phyloP scores from a whole-genome alignment of 2,888 invertebrate species.

The Agrotis ipsilon region DNA sequence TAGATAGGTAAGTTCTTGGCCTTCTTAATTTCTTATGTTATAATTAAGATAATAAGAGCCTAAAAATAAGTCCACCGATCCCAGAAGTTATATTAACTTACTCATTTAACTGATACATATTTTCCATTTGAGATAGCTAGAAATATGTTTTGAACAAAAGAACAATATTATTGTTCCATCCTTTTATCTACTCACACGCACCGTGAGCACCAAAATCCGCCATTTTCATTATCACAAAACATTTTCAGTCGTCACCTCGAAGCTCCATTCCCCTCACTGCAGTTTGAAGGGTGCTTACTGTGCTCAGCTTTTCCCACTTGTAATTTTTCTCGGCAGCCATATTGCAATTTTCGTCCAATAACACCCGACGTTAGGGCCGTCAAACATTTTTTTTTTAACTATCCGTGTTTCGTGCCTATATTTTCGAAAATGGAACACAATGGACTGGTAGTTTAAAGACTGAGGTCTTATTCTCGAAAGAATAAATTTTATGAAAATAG shows the following conservation, averaged over 20 bases:
- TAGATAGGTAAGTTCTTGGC: background rate
- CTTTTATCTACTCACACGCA: slow-evolving; percentile 52
- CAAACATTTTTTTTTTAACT: slow-evolving; percentile 41
- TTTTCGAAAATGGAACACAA: too few relatives aligned
- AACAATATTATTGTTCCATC: slow-evolving; percentile 38
- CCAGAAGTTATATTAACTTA: background rate
- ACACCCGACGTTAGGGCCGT: slow-evolving; percentile 64
- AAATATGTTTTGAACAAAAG: slow-evolving; percentile 17
- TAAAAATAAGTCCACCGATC: background rate
- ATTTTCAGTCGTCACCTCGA: slow-evolving; percentile 66
- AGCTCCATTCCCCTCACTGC: slow-evolving; percentile 67
- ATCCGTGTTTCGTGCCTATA: background rate
- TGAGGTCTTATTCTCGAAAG: too few relatives aligned
- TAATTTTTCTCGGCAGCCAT: slow-evolving; percentile 83
- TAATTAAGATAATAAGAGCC: too few relatives aligned
- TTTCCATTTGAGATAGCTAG: background rate
- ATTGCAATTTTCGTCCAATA: slow-evolving; percentile 81
- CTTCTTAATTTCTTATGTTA: too few relatives aligned
- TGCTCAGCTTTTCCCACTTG: slow-evolving; percentile 79
- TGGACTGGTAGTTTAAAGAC: too few relatives aligned
- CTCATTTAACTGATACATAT: too few relatives aligned
- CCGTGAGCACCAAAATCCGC: slow-evolving; percentile 52
- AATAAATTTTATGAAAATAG: background rate
- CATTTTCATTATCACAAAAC: slow-evolving; percentile 67
- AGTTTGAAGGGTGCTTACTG: slow-evolving; percentile 74